Evolutionary conservation across 2,888 invertebrate species (phyloP), one percentile per base, ranked within the genome.

Genomic region (Temnothorax ravouxi): DNA sequence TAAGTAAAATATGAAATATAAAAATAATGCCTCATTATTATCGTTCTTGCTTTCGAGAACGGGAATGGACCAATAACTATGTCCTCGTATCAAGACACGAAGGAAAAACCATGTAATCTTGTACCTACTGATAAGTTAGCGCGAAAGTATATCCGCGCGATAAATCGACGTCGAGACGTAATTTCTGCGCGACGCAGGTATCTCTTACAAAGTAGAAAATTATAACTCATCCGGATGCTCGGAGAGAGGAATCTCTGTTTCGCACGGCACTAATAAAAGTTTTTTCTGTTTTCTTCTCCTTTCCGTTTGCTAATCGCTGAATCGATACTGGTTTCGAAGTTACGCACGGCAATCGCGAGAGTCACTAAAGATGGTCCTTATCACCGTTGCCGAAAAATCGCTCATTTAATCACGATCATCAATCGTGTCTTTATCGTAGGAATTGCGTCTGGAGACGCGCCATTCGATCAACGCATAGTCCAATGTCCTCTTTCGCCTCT

Each of bases 371-470:
- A 79, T 83, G 76, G 81, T 85, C 67, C 89, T 90, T 90, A 90
- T 87, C 90, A 87, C 85, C 67, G 84, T 62, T 81, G 86, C 44
- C 59, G 84, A 89, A 91, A 90, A 91, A 89, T 90, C 9, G 3
- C 21, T 85, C 90, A 81, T 89, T 91, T 91, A 91, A 91, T 91
- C 91, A 88, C 88, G 76, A 84, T 87, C 41, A 76, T 76, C 41
- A 52, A 66, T 76, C 66, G 56, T 21, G 50, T 59, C 59, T 61
- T 80, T 89, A 89, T 88, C 87, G 66, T 80, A 75, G 87, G 88
- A 88, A 88, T 86, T 79, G 83, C 77, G 21, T 21, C 15, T 21
- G 38, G 25, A 54, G 44, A 41, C 41, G 84, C 67, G 44, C 62
- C 54, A 54, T 61, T 66, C 83, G 85, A 86, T 83, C 76, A 77